Evolutionary conservation across 2,113 vertebrate genomes (phyloP), one percentile per base, ranked within the genome.

Genomic region (Electrona antarctica): DNA sequence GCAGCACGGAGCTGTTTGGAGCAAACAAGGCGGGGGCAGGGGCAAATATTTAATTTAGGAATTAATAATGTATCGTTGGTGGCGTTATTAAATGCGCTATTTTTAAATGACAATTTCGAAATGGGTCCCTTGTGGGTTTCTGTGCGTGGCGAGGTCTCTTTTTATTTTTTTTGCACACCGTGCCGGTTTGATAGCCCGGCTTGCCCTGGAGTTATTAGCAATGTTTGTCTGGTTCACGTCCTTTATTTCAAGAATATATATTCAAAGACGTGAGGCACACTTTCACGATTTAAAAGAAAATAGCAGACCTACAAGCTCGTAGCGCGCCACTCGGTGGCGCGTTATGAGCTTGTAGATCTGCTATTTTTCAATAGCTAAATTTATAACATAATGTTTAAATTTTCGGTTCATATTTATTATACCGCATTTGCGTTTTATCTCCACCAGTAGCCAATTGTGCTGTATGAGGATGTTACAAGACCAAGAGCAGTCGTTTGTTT

Each of bases 51-150:
- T 90, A 89, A 91, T 91, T 86, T 91, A 75, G 76, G 83, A 80
- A 91, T 92, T 89, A 92, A 88, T 88, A 92, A 92, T 92, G 88
- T 89, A 91, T 87, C 86, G 84, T 80, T 81, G 78, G 79, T 82
- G 72, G 65, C 85, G 82, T 92, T 92, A 89, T 90, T 91, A 91
- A 91, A 77, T 82, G 29, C 79, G 87, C 86, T 89, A 86, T 91
- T 91, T 85, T 41, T 41, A 41, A 41, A 41, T 41, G 33, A 41
- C 33, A 41, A 41, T 41, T 41, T 41, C 3, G 33, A 41, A 41
- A 41, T 6, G 3, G 5, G 33, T 41, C 33, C 33, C 33, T 4
- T 41, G 33, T 41, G 33, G 33, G 33, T 41, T 41, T 41, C 12
- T 6, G 52, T 6, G 52, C 52, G 13, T 6, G 12, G 51, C n/a